phyloP scores from a whole-genome alignment of 2,113 vertebrate species.

The Xyrauchen texanus region DNA sequence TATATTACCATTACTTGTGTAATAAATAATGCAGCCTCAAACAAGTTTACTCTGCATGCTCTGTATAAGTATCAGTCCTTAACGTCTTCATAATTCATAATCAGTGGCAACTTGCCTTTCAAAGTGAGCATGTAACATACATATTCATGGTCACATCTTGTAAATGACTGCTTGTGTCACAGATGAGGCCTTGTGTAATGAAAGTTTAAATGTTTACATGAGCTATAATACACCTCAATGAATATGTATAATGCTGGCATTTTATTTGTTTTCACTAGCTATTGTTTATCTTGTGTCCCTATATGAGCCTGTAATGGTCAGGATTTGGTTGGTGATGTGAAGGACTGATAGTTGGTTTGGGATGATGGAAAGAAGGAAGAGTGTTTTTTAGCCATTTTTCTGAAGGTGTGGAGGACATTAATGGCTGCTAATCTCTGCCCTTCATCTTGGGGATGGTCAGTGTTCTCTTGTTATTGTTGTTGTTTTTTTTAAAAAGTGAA shows the following conservation, averaged over 20 bases:
- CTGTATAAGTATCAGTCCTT: constrained; percentile 45
- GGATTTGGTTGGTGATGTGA: not conserved
- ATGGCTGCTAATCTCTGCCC: not conserved
- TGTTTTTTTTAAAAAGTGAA: constrained; percentile 23
- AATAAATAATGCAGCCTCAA: constrained; percentile 47
- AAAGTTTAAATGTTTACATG: constrained; percentile 44
- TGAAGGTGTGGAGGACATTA: not conserved
- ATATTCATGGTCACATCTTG: constrained; percentile 9
- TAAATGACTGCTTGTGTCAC: constrained; percentile 42
- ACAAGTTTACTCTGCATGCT: constrained; percentile 37
- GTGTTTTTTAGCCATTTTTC: not conserved
- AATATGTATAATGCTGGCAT: constrained; percentile 50
- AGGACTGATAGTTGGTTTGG: constrained; percentile 2
- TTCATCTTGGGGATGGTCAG: constrained; percentile 48
- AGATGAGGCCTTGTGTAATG: constrained; percentile 38
- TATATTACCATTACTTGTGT: constrained; percentile 42
- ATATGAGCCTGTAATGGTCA: constrained; percentile 11
- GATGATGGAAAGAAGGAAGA: not conserved
- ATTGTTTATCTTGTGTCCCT: constrained; percentile 4
- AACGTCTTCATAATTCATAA: constrained; percentile 52
- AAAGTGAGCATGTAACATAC: constrained; percentile 38
- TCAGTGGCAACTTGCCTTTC: constrained; percentile 35
- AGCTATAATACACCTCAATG: constrained; percentile 39
- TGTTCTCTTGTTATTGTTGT: constrained; percentile 48
- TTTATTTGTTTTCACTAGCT: constrained; percentile 32